Conservation (phyloP, 2,113 vertebrate species). For the Rafetus swinhoei region DNA sequence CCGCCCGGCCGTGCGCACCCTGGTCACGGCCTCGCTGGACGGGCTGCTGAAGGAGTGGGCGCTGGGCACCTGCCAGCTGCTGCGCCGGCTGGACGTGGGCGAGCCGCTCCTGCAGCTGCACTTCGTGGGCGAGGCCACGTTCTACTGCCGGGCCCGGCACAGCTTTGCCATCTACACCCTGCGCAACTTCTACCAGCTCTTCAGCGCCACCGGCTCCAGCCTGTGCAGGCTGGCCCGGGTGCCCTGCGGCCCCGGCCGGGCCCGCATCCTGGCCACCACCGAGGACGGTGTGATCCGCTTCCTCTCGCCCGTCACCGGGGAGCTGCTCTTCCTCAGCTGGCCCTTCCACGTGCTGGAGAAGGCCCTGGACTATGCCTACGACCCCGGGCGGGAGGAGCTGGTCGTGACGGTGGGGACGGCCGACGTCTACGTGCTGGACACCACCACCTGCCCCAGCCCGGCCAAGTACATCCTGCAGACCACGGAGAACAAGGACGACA, state of each 20-base stretch:
- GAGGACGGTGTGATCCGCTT: constrained; percentile 69
- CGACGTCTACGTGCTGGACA: constrained; percentile 72
- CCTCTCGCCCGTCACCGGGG: constrained; percentile 67
- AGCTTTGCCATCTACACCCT: constrained; percentile 59
- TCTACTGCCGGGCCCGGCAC: constrained; percentile 65
- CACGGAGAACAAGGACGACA: constrained; percentile 34
- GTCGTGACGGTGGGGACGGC: constrained; percentile 64
- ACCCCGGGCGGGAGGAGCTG: constrained; percentile 69
- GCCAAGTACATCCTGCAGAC: constrained; percentile 66
- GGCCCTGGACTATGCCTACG: constrained; percentile 70
- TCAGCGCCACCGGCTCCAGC: constrained; percentile 52
- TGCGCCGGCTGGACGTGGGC: constrained; percentile 52
- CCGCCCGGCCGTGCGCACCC: constrained; percentile 44
- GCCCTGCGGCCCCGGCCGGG: constrained; percentile 23
- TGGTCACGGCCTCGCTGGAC: constrained; percentile 70
- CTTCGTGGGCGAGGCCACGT: constrained; percentile 37
- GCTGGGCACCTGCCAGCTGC: constrained; percentile 55
- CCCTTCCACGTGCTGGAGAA: constrained; percentile 64
- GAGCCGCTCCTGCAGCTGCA: constrained; percentile 47
- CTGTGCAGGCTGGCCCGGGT: constrained; percentile 53
- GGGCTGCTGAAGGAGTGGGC: constrained; percentile 76
- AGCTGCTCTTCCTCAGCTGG: constrained; percentile 73
- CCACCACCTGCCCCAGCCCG: constrained; percentile 65
- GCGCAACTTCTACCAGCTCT: constrained; percentile 69
- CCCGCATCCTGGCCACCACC: constrained; percentile 56